Evolutionary conservation across 1,140 invertebrate species (phyloP), one percentile per base, ranked within the genome.

Genomic region (Leptinotarsa defecta): DNA sequence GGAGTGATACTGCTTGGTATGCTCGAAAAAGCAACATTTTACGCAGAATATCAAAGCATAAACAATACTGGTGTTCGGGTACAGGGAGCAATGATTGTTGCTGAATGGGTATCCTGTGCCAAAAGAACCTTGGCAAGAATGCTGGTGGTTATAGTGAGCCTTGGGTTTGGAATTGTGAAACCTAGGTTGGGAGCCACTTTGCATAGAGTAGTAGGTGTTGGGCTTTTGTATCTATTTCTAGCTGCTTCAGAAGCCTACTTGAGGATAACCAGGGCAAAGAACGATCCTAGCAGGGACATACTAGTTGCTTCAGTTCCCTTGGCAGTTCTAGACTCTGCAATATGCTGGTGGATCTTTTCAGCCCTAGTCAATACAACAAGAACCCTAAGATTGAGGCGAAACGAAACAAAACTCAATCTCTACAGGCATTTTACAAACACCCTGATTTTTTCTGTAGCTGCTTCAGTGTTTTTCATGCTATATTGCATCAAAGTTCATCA

Each of bases 161-260:
- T 98, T 64, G 96, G 96, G 62, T 98, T 96, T 89, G 96, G 96
- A 48, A 97, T 98, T 82, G 95, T 98, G 76, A 98, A 97, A 84
- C 96, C 96, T 2, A 89, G 96, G 61, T 86, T 98, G 62, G 96
- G 96, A 57, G 90, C 94, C 8, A 93, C 94, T 76, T 87, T 97
- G 71, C 94, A 96, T 85, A 90, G 94, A 81, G 93, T 97, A n/a
- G 89, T 96, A 67, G 91, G 91, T 76, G 90, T 95, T 71, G 95
- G 96, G 15, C 84, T 89, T 1, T 83, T 96, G 0, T 98, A 96
- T 87, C 96, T 96, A 81, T 82, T 93, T 17, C 86, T 97, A 67
- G 94, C 93, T n/a, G 90, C 91, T 22, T 88, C 94, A 61, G 96
- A 97, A 87, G 91, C 93, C 19, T 94, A 94, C 85, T 88, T 96